phyloP scores from a whole-genome alignment of 2,113 vertebrate species.

The Nothobranchius furzeri region DNA sequence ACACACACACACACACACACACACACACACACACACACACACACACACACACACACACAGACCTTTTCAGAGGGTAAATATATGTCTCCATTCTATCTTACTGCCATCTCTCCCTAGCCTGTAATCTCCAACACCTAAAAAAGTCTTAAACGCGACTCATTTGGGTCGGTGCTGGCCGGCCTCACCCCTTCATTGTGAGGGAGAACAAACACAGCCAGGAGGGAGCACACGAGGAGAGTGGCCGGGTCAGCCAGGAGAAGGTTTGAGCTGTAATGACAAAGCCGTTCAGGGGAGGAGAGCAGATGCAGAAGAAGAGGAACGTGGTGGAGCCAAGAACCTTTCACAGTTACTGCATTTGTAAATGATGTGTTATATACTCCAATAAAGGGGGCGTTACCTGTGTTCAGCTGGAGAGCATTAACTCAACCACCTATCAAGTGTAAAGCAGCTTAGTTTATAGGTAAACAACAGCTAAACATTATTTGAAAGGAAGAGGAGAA shows the following conservation, averaged over 20 bases:
- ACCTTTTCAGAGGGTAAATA: slow-evolving; percentile 63
- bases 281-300: slow-evolving; percentile 62
- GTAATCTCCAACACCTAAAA: slow-evolving; percentile 76
- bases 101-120: slow-evolving; percentile 59
- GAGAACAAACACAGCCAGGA: slow-evolving; percentile 65
- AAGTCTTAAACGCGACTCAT: slow-evolving; percentile 70
- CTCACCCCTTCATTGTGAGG: slow-evolving; percentile 71
- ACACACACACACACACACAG: slow-evolving; percentile 2
- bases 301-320: slow-evolving; percentile 27
- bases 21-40: slow-evolving; percentile 19
- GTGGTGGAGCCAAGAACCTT: slow-evolving; percentile 42
- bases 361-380: slow-evolving; percentile 48
- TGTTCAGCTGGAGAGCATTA: slow-evolving; percentile 61
- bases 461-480: slow-evolving; percentile 39
- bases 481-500: slow-evolving; percentile 14
- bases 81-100: slow-evolving; percentile 60
- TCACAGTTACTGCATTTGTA: slow-evolving; percentile 55
- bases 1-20: slow-evolving; percentile 36
- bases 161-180: slow-evolving; percentile 71
- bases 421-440: slow-evolving; percentile 60
- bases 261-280: slow-evolving; percentile 69
- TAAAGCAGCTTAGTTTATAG: slow-evolving; percentile 58
- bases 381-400: slow-evolving; percentile 64
- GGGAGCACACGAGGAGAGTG: slow-evolving; percentile 56
- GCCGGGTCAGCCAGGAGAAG: slow-evolving; percentile 63